Base-by-base conservation (phyloP, 2,888 invertebrate species). In the Pseudoips prasinana region DNA sequence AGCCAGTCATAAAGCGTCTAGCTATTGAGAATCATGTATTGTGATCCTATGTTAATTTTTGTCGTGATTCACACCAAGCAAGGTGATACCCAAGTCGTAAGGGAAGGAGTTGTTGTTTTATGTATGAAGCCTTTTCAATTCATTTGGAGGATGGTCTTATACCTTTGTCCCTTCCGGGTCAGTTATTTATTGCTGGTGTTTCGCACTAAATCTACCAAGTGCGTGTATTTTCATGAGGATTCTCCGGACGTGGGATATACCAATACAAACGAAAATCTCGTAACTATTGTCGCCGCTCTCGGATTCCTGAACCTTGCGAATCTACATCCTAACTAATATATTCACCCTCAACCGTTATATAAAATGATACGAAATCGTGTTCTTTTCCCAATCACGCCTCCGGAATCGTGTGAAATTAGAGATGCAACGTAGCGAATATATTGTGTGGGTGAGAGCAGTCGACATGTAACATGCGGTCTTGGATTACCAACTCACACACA, bases 71-170 rank as follows among this genome's bases (percentile, higher is more conserved):
- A 50, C 64, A 62, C 63, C 62, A 56, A 47, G 51, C 57, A 66
- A 68, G 65, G 73, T 70, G 70, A 73, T 73, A 73, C 70, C 73
- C 62, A 64, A 64, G 61, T 63, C 53, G 71, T 69, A 67, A 67
- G 65, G 53, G 56, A 64, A 61, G 66, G 61, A 64, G 51, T 53
- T 64, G 65, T 80, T 85, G 84, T 82, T 79, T 85, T 84, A 86
- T 85, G 83, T 85, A 85, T 85, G 85, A 85, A 74, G 63, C 74
- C 82, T 75, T 83, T 85, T 81, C 85, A 83, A 85, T 85, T 85
- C 84, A 85, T 86, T 85, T 83, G 80, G 73, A 71, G 74, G 71
- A 75, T 73, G 73, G 76, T 74, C 68, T 73, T 70, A 73, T 76
- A 81, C 82, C 85, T 84, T 79, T 80, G 82, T 84, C 85, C 81